phyloP scores from a whole-genome alignment of 2,797 vertebrate genomes.

The Lepidocolaptes lacrymiger region DNA sequence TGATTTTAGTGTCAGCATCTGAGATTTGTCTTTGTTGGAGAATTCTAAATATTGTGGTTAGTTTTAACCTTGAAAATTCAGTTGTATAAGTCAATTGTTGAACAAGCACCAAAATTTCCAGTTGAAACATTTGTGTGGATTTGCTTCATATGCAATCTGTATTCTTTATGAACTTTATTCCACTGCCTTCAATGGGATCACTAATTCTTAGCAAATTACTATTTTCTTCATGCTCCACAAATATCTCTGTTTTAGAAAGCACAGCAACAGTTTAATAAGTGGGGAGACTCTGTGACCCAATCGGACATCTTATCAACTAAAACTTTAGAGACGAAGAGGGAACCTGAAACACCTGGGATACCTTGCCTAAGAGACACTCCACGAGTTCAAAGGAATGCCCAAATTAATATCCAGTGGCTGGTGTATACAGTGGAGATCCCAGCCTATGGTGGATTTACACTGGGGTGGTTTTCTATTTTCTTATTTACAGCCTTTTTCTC shows the following conservation, averaged over 20 bases:
- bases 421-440: not conserved
- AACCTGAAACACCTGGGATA: not conserved
- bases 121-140: not conserved
- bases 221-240: not conserved
- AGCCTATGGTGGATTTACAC: not conserved
- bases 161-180: not conserved
- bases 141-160: not conserved
- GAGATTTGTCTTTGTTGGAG: not conserved
- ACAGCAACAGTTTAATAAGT: not conserved
- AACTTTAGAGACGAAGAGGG: not conserved
- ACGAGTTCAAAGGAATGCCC: not conserved
- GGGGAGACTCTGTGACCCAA: accelerated
- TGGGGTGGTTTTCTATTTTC: accelerated
- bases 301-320: not conserved
- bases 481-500: not conserved
- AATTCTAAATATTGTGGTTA: not conserved
- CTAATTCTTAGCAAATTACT: not conserved
- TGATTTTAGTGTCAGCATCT: not conserved
- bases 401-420: too few relatives aligned
- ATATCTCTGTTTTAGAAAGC: not conserved
- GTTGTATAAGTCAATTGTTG: not conserved
- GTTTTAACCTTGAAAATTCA: not conserved
- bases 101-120: not conserved
- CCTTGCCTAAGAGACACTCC: not conserved
- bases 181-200: not conserved